Conservation (phyloP, 1,140 invertebrate species). For the Trachelipus rathkii region DNA sequence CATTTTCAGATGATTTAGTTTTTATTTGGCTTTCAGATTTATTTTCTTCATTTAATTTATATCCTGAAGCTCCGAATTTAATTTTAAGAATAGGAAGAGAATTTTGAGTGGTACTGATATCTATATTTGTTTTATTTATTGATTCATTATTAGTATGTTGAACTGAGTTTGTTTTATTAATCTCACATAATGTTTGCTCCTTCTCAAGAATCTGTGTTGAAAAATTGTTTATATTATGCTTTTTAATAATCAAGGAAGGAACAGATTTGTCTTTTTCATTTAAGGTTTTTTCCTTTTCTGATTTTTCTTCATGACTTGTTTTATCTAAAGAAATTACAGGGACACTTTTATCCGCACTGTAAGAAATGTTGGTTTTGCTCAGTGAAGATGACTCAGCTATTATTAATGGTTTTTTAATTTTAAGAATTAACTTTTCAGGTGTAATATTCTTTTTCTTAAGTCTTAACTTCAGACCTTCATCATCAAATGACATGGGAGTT, state of each 20-base stretch:
- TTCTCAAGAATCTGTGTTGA: not conserved
- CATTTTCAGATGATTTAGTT: not conserved
- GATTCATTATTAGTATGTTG: too few relatives aligned
- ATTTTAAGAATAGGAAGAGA: conserved; percentile 2
- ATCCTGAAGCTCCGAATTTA: not conserved
- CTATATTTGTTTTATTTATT: too few relatives aligned
- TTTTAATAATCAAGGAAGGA: not conserved
- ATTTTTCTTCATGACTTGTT: not conserved
- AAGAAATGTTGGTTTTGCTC: too few relatives aligned
- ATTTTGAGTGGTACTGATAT: not conserved
- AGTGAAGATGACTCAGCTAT: not conserved
- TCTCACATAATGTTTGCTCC: not conserved
- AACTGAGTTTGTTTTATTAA: too few relatives aligned
- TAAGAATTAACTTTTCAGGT: not conserved
- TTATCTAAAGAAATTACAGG: too few relatives aligned
- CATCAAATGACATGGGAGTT: not conserved
- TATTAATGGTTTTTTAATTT: not conserved
- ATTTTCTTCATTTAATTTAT: conserved; percentile 12
- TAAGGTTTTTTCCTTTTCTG: not conserved
- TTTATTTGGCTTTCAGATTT: not conserved
- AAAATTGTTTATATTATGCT: not conserved
- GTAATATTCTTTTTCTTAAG: not conserved
- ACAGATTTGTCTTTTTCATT: not conserved
- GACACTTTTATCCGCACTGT: too few relatives aligned
- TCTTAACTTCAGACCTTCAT: conserved; percentile 11